Conservation (phyloP, 1,140 invertebrate species). For the Papilio glaucus region DNA sequence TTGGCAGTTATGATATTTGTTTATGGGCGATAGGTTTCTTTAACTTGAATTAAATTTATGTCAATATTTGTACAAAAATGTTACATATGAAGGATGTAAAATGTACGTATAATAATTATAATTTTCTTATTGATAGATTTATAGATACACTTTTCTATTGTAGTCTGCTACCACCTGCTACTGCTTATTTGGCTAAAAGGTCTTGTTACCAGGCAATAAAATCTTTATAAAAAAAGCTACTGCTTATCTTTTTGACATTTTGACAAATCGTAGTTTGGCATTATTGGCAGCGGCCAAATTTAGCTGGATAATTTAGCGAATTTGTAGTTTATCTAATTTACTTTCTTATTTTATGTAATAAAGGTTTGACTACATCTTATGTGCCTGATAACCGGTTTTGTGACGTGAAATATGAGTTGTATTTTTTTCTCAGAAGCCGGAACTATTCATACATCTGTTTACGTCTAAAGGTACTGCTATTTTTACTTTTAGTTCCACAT, state of each 20-base stretch:
- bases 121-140: too few species aligned
- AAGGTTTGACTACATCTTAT: conserved; percentile 39
- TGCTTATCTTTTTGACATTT: conserved; percentile 4
- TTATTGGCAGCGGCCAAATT: neutral
- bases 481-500: conserved; percentile 19
- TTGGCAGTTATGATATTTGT: too few species aligned
- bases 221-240: too few species aligned
- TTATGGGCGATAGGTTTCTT: too few species aligned
- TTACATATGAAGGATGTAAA: too few species aligned
- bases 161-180: too few species aligned
- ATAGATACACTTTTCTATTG: too few species aligned
- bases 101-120: too few species aligned
- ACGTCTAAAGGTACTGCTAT: conserved; percentile 66
- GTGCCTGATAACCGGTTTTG: conserved; percentile 41
- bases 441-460: conserved; percentile 62
- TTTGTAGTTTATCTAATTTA: conserved; percentile 13
- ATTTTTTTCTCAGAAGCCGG: conserved; percentile 37
- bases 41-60: too few species aligned
- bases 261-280: conserved; percentile 5
- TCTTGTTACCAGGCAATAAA: too few species aligned
- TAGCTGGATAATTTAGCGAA: conserved; percentile 32
- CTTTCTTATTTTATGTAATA: conserved; percentile 37
- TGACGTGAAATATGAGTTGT: conserved; percentile 57
- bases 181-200: too few species aligned
- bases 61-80: too few species aligned